phyloP scores from a whole-genome alignment of 64 coral and sea anemone genomes.

The Astreopora myriophthalma region DNA sequence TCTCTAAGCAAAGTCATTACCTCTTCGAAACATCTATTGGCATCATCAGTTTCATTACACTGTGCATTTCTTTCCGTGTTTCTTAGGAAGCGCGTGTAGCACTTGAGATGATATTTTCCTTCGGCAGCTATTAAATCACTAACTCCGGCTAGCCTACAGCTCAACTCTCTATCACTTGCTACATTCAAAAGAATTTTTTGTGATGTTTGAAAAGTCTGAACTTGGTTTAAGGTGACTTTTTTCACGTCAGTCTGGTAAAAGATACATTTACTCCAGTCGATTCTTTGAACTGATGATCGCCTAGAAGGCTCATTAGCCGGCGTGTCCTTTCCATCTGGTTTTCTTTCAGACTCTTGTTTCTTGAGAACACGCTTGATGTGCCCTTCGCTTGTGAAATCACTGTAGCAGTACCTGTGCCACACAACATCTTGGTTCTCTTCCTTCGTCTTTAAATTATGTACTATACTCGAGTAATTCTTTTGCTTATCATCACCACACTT shows the following conservation, averaged over 20 bases:
- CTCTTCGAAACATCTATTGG: constrained; percentile 5
- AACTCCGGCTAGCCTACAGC: neutral
- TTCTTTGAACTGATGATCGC: constrained; percentile 35
- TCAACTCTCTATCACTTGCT: neutral
- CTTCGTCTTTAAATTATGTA: neutral
- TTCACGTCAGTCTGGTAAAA: neutral
- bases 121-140: constrained; percentile 10
- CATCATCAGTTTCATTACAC: neutral
- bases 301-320: neutral
- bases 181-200: constrained; percentile 10
- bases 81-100: neutral
- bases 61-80: neutral
- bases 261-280: constrained; percentile 6
- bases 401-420: constrained; percentile 72
- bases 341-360: neutral
- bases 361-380: constrained; percentile 65
- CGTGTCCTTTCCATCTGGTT: neutral
- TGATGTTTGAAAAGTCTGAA: constrained; percentile 32
- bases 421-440: constrained; percentile 39
- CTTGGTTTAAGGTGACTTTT: neutral
- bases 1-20: constrained; percentile 30
- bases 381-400: constrained; percentile 60
- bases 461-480: neutral
- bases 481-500: neutral
- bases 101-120: no score